A percentile compares a stretch with the other conserved stretches of the same genome.
Conservation (phyloP, 2,113 vertebrate species). For the Gavia stellata region DNA sequence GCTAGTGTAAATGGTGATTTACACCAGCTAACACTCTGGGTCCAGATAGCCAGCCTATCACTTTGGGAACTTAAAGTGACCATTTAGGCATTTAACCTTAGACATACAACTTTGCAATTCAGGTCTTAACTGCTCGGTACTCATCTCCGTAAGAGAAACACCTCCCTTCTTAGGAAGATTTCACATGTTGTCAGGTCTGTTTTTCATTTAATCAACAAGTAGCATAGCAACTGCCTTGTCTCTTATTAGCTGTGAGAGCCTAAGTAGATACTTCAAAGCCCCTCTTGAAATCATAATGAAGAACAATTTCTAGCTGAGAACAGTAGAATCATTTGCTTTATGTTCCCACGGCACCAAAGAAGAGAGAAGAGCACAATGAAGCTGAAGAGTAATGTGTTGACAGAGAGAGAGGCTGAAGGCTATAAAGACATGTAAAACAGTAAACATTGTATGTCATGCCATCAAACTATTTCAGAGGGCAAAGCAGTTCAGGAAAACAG, state of each 20-base stretch:
- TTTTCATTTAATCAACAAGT: conserved; percentile 66
- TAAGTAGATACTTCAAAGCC: conserved; percentile 59
- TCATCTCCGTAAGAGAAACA: conserved; percentile 26
- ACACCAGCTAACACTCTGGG: neutral
- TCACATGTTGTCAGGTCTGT: conserved; percentile 53
- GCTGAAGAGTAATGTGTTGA: conserved; percentile 41
- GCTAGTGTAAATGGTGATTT: neutral
- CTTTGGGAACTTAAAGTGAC: conserved; percentile 4
- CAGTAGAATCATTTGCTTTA: conserved; percentile 29
- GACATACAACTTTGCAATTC: neutral
- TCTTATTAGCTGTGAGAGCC: conserved; percentile 37
- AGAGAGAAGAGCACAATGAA: conserved; percentile 20
- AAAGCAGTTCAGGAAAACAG: conserved; percentile 14
- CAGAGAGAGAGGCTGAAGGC: conserved; percentile 32
- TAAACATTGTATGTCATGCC: conserved; percentile 21
- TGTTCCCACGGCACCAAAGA: conserved; percentile 52
- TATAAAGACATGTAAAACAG: conserved; percentile 43
- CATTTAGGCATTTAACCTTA: conserved; percentile 32
- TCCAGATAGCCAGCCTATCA: neutral
- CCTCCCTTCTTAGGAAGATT: conserved; percentile 24
- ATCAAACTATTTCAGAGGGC: conserved; percentile 26
- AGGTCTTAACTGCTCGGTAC: conserved; percentile 10
- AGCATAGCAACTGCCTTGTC: conserved; percentile 49
- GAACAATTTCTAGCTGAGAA: conserved; percentile 56
- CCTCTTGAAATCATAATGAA: conserved; percentile 65